A percentile compares a stretch with the other conserved stretches of the same genome.
These are phyloP conservation scores for Hedya salicella DNA, from an alignment of 2,888 invertebrate genomes.

Conservation along the genomic window DNA sequence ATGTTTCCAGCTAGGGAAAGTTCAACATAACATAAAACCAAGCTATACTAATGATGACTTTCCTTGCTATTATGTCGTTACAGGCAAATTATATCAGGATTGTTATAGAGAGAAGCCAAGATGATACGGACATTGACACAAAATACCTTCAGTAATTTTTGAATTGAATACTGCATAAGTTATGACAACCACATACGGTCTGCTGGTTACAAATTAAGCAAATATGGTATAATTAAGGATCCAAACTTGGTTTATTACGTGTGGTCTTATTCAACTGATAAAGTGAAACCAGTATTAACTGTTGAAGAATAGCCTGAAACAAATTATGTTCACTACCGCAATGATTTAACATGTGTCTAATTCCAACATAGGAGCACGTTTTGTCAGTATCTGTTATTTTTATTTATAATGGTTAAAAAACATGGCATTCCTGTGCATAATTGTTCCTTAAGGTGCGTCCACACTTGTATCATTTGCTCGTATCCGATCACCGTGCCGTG, in stretches of 20 bases:
- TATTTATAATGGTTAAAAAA: no score
- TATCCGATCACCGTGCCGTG: no score
- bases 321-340: no score
- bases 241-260: conserved; percentile 2
- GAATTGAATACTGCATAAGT: neutral
- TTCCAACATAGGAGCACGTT: no score
- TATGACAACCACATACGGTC: neutral
- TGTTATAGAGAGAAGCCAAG: conserved; percentile 3
- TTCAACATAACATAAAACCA: conserved; percentile 28
- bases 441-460: no score
- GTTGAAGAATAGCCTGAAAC: no score
- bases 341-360: no score
- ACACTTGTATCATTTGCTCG: no score
- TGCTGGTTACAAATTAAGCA: neutral
- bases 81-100: conserved; percentile 24
- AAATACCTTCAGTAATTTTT: conserved; percentile 8
- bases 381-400: no score
- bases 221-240: conserved; percentile 16
- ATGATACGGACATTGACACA: conserved; percentile 26
- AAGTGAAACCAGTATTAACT: no score
- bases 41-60: conserved; percentile 26
- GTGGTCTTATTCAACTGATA: no score
- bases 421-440: no score
- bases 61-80: conserved; percentile 33
- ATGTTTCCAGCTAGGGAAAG: conserved; percentile 29